Conservation (phyloP, 1,140 invertebrate genomes). For the Pemphigus obesinymphae region DNA sequence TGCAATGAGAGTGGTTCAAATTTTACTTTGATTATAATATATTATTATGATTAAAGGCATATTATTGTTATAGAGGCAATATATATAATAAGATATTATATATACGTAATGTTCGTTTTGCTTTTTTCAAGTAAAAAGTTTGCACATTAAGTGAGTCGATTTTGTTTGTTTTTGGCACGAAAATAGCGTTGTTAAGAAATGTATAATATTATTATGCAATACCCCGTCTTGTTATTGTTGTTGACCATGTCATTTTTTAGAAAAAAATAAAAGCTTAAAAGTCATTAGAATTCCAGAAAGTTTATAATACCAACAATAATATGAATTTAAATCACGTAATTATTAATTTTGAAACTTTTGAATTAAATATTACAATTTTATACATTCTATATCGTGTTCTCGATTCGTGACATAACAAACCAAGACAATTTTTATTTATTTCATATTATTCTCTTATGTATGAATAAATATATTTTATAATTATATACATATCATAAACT, state of each 20-base stretch:
- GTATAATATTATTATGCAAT: background rate
- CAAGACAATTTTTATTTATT: background rate
- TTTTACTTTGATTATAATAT: no score
- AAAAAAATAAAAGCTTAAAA: conserved; percentile 15
- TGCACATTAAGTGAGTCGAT: background rate
- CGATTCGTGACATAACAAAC: background rate
- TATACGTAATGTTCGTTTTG: background rate
- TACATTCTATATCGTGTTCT: background rate
- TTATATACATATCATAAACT: no score
- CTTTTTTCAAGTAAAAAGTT: background rate
- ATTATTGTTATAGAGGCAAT: no score
- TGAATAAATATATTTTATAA: background rate
- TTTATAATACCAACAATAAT: background rate
- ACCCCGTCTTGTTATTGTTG: background rate
- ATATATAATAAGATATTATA: no score
- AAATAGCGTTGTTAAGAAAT: background rate
- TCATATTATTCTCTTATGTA: no score
- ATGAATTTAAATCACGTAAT: background rate
- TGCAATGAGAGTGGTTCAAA: no score
- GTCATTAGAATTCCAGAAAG: background rate
- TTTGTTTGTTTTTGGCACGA: background rate
- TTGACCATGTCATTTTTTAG: background rate
- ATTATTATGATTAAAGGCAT: no score
- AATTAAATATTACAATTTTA: background rate
- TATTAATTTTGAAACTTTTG: background rate